Conservation (phyloP, 2,888 invertebrate genomes). For the Drosophila yooni region DNA sequence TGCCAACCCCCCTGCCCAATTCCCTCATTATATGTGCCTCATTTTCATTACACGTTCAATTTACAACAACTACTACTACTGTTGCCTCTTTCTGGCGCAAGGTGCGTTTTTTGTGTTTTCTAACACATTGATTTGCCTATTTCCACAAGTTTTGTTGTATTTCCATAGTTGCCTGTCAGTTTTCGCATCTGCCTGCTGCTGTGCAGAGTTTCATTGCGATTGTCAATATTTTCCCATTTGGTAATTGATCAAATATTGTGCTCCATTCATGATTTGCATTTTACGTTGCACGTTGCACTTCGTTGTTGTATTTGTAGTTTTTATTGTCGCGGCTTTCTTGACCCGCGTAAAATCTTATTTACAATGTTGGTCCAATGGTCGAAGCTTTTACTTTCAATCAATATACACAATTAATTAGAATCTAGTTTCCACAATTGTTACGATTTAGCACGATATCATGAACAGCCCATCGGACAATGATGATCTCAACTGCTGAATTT, state of each 20-base stretch:
- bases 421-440: slow-evolving; percentile 9
- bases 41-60: slow-evolving; percentile 73
- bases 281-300: slow-evolving; percentile 2
- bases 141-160: slow-evolving; percentile 51
- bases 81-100: slow-evolving; percentile 55
- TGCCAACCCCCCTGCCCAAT: not conserved
- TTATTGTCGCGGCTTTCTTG: slow-evolving; percentile 40
- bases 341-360: slow-evolving; percentile 34
- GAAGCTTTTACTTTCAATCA: slow-evolving; percentile 69
- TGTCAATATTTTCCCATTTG: slow-evolving; percentile 58
- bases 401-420: slow-evolving; percentile 41
- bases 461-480: slow-evolving; percentile 2
- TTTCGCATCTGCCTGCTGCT: slow-evolving; percentile 76
- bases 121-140: slow-evolving; percentile 12
- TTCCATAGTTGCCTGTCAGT: slow-evolving; percentile 73
- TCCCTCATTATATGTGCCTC: slow-evolving; percentile 19
- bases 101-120: slow-evolving; percentile 54
- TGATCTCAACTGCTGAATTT: slow-evolving; percentile 25
- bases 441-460: slow-evolving; percentile 13
- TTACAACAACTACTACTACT: slow-evolving; percentile 57
- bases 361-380: slow-evolving; percentile 9
- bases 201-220: slow-evolving; percentile 50
- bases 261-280: slow-evolving; percentile 41
- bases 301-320: slow-evolving; percentile 9
- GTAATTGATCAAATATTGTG: slow-evolving; percentile 68